Conservation (phyloP, 2,888 invertebrate genomes). For the Punctoribates punctum region DNA sequence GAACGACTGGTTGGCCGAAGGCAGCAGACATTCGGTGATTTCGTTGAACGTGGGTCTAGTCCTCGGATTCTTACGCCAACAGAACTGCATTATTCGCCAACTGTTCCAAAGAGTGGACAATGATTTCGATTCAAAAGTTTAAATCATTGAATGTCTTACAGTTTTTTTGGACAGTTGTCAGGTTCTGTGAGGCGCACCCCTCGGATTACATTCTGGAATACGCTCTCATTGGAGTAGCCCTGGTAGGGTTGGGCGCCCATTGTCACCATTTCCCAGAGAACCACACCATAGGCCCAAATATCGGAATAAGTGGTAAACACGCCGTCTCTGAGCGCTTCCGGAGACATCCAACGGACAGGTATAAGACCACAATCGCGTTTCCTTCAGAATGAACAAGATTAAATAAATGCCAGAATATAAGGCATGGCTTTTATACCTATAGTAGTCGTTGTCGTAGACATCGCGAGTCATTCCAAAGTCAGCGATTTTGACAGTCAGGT, state of each 20-base stretch:
- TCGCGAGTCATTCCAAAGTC: conserved; percentile 81
- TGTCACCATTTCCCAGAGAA: conserved; percentile 98
- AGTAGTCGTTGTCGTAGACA: conserved; percentile 92
- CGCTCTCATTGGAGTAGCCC: conserved; percentile 62
- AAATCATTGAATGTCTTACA: conserved; percentile 54
- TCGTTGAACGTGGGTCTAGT: conserved; percentile 75
- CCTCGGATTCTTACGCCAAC: conserved; percentile 80
- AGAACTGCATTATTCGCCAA: conserved; percentile 82
- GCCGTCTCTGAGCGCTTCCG: conserved; percentile 90
- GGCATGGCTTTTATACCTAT: conserved; percentile 67
- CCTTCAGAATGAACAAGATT: conserved; percentile 36
- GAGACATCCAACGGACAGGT: conserved; percentile 94
- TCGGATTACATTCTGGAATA: conserved; percentile 54
- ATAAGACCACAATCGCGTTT: conserved; percentile 78
- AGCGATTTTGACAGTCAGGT: conserved; percentile 73
- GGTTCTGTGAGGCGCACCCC: conserved; percentile 89
- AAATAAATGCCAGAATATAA: too few species aligned
- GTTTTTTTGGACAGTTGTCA: conserved; percentile 85
- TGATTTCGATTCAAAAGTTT: background rate
- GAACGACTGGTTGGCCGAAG: conserved; percentile 60
- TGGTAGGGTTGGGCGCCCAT: conserved; percentile 96
- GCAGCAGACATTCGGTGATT: conserved; percentile 65
- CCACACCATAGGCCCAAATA: conserved; percentile 72
- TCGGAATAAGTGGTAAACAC: conserved; percentile 71
- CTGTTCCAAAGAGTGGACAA: conserved; percentile 49